phyloP scores from a whole-genome alignment of 2,888 invertebrate species.

The Pomacea canaliculata region DNA sequence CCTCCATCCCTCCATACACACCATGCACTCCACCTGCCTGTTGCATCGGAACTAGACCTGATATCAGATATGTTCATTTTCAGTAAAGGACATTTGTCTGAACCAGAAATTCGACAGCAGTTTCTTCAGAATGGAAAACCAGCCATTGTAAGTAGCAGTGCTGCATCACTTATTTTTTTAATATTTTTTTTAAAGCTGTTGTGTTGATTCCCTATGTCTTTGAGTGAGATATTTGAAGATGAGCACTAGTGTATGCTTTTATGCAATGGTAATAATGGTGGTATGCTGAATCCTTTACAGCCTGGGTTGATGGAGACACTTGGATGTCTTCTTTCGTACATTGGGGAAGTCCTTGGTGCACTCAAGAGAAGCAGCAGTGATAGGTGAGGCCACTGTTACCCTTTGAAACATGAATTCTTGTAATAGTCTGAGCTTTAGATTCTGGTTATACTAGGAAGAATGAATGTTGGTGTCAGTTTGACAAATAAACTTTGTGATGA shows the following conservation, averaged over 20 bases:
- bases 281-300: too few relatives aligned
- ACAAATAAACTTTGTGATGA: too few relatives aligned
- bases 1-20: too few relatives aligned
- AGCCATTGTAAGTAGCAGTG: constrained; percentile 65
- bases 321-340: constrained; percentile 86
- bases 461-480: not conserved
- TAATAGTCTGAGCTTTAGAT: not conserved
- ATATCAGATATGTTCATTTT: constrained; percentile 28
- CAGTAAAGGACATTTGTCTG: constrained; percentile 75
- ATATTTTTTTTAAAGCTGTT: too few relatives aligned
- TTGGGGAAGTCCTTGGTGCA: constrained; percentile 81
- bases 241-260: too few relatives aligned
- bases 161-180: too few relatives aligned
- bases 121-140: constrained; percentile 72
- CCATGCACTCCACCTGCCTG: too few relatives aligned
- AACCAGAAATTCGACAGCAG: constrained; percentile 75
- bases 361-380: constrained; percentile 69
- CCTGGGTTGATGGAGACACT: constrained; percentile 72
- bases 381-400: constrained; percentile 38
- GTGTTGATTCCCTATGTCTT: too few relatives aligned
- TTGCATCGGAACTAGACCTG: too few relatives aligned
- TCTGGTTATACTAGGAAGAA: not conserved
- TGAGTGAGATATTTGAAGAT: too few relatives aligned
- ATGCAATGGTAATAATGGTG: too few relatives aligned
- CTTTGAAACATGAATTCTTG: not conserved